Evolutionary conservation across 2,113 vertebrate species (phyloP).

Genomic region (Clarias batrachus): DNA sequence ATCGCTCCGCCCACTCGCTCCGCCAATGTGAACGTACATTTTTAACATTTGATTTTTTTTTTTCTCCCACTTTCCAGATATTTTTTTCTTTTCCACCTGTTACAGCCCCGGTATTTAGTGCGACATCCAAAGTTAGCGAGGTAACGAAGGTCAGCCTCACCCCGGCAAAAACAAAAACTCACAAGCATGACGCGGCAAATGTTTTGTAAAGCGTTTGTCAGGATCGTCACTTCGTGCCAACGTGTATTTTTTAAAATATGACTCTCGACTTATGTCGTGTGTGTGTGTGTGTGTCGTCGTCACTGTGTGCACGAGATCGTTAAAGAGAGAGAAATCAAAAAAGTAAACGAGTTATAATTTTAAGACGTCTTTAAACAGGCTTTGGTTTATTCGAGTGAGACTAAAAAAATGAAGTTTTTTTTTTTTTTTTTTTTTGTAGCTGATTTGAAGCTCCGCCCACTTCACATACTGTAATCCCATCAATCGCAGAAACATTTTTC

Average conservation of each 20-base stretch:
- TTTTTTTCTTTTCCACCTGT: background rate
- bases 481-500: too few species aligned
- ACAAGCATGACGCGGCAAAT: too few species aligned
- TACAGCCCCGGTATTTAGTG: background rate
- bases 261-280: background rate
- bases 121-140: background rate
- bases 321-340: background rate
- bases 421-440: too few species aligned
- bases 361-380: background rate
- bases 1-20: background rate
- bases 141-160: background rate
- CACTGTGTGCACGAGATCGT: slow-evolving; percentile 2
- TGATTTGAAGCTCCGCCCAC: too few species aligned
- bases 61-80: background rate
- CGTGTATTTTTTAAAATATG: background rate
- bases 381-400: background rate
- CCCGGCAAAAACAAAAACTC: too few species aligned
- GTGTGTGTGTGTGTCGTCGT: background rate
- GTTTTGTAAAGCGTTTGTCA: too few species aligned
- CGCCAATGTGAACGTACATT: background rate
- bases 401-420: background rate
- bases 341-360: background rate
- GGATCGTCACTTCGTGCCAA: background rate
- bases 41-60: background rate
- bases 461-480: too few species aligned